Conservation (phyloP, 2,113 vertebrate genomes). For the Hipposideros armiger region DNA sequence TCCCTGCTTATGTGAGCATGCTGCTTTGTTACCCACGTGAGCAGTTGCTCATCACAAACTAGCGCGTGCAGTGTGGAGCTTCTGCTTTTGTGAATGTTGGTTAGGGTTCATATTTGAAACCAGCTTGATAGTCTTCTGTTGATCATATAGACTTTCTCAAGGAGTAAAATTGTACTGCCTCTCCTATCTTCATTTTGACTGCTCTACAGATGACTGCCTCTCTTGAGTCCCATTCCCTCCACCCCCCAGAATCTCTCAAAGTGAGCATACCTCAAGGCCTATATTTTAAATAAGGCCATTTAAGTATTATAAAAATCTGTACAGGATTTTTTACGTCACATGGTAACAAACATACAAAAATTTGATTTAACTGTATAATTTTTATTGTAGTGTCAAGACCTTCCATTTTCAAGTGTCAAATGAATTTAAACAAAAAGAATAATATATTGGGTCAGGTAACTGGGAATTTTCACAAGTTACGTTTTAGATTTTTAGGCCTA, state of each 20-base stretch:
- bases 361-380: neutral
- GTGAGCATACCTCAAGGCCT: neutral
- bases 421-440: neutral
- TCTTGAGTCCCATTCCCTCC: neutral
- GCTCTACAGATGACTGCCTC: neutral
- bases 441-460: neutral
- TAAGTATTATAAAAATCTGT: neutral
- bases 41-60: neutral
- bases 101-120: neutral
- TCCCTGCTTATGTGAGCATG: neutral
- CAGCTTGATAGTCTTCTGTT: neutral
- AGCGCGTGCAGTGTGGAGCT: neutral
- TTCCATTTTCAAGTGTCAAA: conserved; percentile 5
- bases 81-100: neutral
- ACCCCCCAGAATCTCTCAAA: neutral
- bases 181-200: neutral
- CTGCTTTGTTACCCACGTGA: neutral
- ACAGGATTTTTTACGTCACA: neutral
- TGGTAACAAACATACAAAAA: conserved; percentile 19
- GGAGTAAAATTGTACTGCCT: neutral
- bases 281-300: neutral
- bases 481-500: conserved; percentile 3
- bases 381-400: conserved; percentile 18
- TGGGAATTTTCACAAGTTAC: neutral
- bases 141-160: neutral